Evolutionary conservation across 2,113 vertebrate genomes (phyloP), one percentile per base, ranked within the genome.

Genomic region (Antennarius striatus): DNA sequence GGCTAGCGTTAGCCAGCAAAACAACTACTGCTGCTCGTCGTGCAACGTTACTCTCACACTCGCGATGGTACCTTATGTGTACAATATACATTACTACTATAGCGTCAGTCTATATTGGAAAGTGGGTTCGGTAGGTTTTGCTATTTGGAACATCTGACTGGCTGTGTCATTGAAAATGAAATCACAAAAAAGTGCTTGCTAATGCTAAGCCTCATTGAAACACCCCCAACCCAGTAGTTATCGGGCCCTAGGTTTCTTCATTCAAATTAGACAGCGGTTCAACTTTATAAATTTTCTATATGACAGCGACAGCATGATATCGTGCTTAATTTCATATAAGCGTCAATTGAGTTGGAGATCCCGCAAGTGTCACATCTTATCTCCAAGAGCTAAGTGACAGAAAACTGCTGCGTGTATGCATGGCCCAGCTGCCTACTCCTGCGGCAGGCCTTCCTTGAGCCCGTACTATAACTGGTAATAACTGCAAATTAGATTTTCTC

Each of bases 181-280:
- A 79, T 69, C 68, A 29, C 36, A 62, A 30, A 83, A 88, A 89
- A 88, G 83, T 90, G 85, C 88, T 90, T 79, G 86, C 84, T 90
- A 90, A 90, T 89, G 84, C 86, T 81, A 85, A 89, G 85, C 83
- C 85, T 57, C 83, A 91, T 77, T 92, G 88, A 89, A 87, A 74
- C 78, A 51, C 39, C 63, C 86, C 30, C 80, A 88, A 88, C 86
- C 81, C 90, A 90, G 84, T 30, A 71, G 86, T 86, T 83, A 85
- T 83, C 84, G 91, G 91, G 92, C 88, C 91, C 79, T 3, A 22
- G 40, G 68, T 70, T 45, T 46, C 62, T 56, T 72, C 82, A 89
- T 89, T 92, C 88, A 91, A 81, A 77, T 65, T 30, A 81, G 36
- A 56, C 49, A 71, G 55, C 59, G 30, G 4, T 52, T 6, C 56